phyloP scores from a whole-genome alignment of 2,888 invertebrate species.

The Leucophenga montana region DNA sequence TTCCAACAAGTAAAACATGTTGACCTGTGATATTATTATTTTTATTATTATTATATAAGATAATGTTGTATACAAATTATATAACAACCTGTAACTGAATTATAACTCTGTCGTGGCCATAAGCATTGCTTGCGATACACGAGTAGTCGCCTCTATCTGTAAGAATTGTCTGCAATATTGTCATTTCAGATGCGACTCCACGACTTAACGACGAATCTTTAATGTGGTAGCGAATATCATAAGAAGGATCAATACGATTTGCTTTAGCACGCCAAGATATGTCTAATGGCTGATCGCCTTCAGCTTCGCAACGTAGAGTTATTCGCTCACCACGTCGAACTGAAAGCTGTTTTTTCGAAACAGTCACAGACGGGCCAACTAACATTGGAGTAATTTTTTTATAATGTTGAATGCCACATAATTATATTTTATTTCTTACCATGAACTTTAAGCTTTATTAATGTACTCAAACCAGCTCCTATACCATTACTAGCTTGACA shows the following conservation, averaged over 20 bases:
- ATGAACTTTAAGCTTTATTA: slow-evolving; percentile 77
- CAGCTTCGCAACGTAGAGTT: slow-evolving; percentile 75
- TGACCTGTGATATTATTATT: too few relatives aligned
- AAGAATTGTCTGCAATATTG: slow-evolving; percentile 75
- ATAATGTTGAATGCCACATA: neutral
- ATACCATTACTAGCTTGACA: slow-evolving; percentile 79
- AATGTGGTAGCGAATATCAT: slow-evolving; percentile 74
- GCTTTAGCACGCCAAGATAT: slow-evolving; percentile 75
- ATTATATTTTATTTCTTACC: slow-evolving; percentile 70
- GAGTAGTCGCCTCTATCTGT: slow-evolving; percentile 77
- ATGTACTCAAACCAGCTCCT: slow-evolving; percentile 78
- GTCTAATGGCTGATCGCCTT: slow-evolving; percentile 75
- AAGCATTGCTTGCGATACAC: slow-evolving; percentile 78
- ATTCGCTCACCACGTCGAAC: slow-evolving; percentile 75
- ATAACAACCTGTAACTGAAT: slow-evolving; percentile 69
- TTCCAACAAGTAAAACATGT: too few relatives aligned
- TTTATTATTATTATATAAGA: too few relatives aligned
- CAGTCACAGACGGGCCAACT: slow-evolving; percentile 75
- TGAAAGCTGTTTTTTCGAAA: slow-evolving; percentile 74
- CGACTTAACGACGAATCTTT: slow-evolving; percentile 71
- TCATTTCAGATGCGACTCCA: slow-evolving; percentile 76
- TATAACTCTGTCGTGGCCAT: slow-evolving; percentile 76
- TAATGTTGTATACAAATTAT: too few relatives aligned
- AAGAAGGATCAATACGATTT: slow-evolving; percentile 74
- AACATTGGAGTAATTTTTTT: neutral